Percentiles rank a stretch among this genome's conserved stretches.
Conservation (phyloP, 2,888 invertebrate genomes). For the Dione vanillae region DNA sequence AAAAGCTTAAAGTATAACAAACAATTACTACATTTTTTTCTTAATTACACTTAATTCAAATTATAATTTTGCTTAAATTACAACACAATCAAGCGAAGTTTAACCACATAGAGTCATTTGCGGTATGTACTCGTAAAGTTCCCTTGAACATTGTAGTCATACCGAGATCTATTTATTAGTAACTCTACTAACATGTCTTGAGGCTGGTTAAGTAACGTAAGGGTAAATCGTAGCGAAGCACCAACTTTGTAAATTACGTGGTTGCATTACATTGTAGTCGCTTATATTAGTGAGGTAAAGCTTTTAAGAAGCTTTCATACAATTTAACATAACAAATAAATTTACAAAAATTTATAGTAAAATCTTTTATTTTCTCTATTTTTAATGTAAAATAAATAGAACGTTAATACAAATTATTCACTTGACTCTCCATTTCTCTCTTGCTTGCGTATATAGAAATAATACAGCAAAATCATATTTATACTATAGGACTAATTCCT, state of each 20-base stretch:
- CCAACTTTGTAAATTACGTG: neutral
- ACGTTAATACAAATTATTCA: no score
- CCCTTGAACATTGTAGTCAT: slow-evolving; percentile 4
- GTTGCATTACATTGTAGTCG: neutral
- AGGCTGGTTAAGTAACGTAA: neutral
- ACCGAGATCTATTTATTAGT: slow-evolving; percentile 6
- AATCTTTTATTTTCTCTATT: no score
- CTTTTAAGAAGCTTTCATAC: no score
- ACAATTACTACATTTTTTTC: neutral
- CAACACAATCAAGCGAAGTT: neutral
- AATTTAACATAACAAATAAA: no score
- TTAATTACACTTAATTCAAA: neutral
- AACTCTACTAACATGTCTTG: slow-evolving; percentile 13
- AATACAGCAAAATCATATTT: no score
- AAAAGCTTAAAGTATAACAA: no score
- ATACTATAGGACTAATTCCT: no score
- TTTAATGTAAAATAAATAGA: no score
- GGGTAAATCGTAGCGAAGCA: neutral
- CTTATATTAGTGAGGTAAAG: neutral
- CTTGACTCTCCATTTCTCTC: no score
- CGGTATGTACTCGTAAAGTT: neutral
- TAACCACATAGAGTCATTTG: slow-evolving; percentile 9
- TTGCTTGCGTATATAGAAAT: no score
- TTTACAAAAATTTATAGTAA: no score
- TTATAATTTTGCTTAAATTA: neutral